Conservation (phyloP, 2,888 invertebrate genomes). For the Sclerodermus sp. region DNA sequence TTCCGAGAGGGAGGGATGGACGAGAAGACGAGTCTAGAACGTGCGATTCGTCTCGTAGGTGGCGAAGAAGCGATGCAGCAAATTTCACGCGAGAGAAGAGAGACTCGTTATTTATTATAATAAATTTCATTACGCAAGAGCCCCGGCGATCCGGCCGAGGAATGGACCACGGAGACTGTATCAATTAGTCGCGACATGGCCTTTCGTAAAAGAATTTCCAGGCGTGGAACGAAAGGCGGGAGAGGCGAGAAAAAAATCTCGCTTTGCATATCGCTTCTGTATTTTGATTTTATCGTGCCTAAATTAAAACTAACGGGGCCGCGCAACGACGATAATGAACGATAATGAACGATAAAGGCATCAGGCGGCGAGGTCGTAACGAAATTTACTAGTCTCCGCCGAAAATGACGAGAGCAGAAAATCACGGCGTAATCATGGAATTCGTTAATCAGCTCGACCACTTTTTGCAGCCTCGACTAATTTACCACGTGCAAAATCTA, state of each 20-base stretch:
- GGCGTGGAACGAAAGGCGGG: background rate
- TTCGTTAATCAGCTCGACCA: background rate
- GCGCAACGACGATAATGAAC: constrained; percentile 18
- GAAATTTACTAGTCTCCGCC: background rate
- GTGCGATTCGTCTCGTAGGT: background rate
- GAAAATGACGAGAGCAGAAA: background rate
- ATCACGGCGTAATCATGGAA: background rate
- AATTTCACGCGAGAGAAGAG: background rate
- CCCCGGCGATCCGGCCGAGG: no score
- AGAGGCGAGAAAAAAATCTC: background rate
- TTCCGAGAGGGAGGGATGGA: no score
- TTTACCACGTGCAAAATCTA: background rate
- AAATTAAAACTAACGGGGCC: constrained; percentile 23
- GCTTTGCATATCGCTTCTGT: constrained; percentile 18
- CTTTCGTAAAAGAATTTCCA: constrained; percentile 13
- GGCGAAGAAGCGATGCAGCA: background rate
- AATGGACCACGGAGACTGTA: no score
- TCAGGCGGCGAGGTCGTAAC: background rate
- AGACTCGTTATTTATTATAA: constrained; percentile 8
- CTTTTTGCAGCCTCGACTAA: background rate
- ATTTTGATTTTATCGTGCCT: constrained; percentile 22
- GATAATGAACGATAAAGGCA: constrained; percentile 21
- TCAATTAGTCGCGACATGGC: constrained; percentile 2
- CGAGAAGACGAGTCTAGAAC: no score
- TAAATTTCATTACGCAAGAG: constrained; percentile 1